These are phyloP conservation scores for Pachyramphus minor DNA, from an alignment of 2,113 vertebrate genomes.

Conservation along the genomic window DNA sequence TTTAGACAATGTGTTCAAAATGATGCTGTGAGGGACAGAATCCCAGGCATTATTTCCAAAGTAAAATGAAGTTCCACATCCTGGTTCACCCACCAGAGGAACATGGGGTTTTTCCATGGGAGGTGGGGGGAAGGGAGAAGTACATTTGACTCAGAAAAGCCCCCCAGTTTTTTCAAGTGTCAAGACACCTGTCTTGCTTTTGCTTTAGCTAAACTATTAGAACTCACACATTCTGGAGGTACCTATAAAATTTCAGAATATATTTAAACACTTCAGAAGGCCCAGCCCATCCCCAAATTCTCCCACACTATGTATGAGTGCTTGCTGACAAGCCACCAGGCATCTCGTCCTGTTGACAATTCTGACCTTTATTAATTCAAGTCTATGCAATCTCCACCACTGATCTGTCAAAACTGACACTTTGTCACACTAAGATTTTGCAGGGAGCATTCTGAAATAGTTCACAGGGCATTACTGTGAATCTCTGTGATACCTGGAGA, in stretches of 20 bases:
- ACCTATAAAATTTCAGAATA: not conserved
- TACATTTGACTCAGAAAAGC: not conserved
- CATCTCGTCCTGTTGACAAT: conserved; percentile 70
- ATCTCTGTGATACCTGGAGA: conserved; percentile 25
- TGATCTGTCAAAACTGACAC: conserved; percentile 74
- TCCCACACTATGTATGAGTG: conserved; percentile 3
- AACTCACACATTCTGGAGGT: not conserved
- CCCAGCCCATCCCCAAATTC: not conserved
- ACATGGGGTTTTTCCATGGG: fast-evolving
- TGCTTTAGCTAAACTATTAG: not conserved
- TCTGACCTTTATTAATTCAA: conserved; percentile 83
- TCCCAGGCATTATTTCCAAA: not conserved
- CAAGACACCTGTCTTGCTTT: not conserved
- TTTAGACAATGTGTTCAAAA: not conserved
- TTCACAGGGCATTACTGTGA: conserved; percentile 47
- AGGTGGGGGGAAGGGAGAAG: fast-evolving
- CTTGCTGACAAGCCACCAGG: conserved; percentile 48
- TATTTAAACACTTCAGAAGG: not conserved
- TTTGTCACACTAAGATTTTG: conserved; percentile 71
- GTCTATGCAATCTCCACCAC: conserved; percentile 62
- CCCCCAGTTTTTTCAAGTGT: not conserved
- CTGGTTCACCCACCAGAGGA: not conserved
- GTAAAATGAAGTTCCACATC: not conserved
- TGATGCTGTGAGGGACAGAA: not conserved
- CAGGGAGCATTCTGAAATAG: conserved; percentile 66